Evolutionary conservation across 2,797 vertebrate genomes (phyloP), one percentile per base, ranked within the genome.

Genomic region (Sphaeramia orbicularis): DNA sequence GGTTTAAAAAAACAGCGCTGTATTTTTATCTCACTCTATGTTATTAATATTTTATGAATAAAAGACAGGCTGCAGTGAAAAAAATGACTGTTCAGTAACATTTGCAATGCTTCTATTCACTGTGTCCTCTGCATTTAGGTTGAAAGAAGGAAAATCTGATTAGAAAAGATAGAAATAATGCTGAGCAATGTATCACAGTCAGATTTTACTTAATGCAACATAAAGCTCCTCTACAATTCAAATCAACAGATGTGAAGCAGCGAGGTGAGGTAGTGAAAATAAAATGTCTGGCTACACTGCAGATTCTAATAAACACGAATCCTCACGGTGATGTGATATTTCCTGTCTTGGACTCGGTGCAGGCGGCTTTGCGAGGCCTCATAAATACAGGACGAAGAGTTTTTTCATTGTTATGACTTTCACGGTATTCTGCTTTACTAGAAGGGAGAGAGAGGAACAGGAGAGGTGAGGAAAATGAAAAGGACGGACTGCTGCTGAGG

Each of bases 271-370:
- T 14, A 62, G 60, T 18, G 68, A 66, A 63, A 86, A 75, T 64
- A 77, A 75, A 77, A 69, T 12, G 63, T 65, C 53, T 64, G 69
- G 63, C 76, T 66, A 49, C 61, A 51, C 8, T 32, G 32, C 59
- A 62, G 74, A 48, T 59, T 35, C 76, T 71, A 51, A 57, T 77
- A 76, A 86, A 86, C 66, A 65, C 76, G 44, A 41, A 2, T 40
- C 58, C 60, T 58, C 57, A 51, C 21, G 15, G 60, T 11, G 65
- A 67, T 0, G 48, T 12, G 55, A 73, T 43, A 53, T 61, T 78
- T 76, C 61, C 58, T 47, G 27, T 41, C 48, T 36, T 15, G 47
- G 27, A 65, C 64, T 40, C 41, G 55, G 66, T 58, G 15, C 56
- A 32, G 2, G 53, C 19, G 36, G 62, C 62, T 79, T 58, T 61